phyloP scores from a whole-genome alignment of 1,140 invertebrate genomes.

The Choristoneura fumiferana region DNA sequence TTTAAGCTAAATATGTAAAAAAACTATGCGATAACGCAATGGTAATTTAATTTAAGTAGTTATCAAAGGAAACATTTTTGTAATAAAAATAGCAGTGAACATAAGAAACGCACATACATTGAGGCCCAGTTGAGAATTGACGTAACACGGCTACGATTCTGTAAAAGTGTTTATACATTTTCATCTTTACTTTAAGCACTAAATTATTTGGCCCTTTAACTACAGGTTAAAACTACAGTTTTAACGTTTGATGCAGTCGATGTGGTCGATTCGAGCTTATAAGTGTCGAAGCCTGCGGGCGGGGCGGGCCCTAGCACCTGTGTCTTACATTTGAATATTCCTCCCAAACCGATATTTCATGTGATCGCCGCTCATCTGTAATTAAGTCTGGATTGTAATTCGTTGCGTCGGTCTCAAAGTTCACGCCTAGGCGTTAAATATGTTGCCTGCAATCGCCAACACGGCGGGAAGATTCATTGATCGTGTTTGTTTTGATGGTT shows the following conservation, averaged over 20 bases:
- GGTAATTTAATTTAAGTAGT: no score
- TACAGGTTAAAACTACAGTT: neutral
- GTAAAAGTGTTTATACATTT: no score
- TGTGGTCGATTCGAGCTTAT: conserved; percentile 27
- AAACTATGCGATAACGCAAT: no score
- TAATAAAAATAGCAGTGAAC: no score
- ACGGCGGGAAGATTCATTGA: conserved; percentile 38
- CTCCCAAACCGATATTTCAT: conserved; percentile 72
- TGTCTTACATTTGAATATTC: conserved; percentile 58
- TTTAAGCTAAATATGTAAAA: no score
- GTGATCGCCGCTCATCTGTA: conserved; percentile 60
- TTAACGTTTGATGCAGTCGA: neutral
- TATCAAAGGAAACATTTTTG: no score
- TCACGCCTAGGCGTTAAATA: conserved; percentile 63
- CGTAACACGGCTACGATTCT: no score
- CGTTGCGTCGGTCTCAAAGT: conserved; percentile 44
- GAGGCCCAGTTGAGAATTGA: no score
- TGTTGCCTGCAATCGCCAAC: conserved; percentile 33
- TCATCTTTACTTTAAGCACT: no score
- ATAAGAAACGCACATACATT: no score
- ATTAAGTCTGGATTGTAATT: conserved; percentile 68
- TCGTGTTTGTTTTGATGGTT: conserved; percentile 35
- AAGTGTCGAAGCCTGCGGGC: conserved; percentile 55
- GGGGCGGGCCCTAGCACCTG: conserved; percentile 65
- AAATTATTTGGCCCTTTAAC: no score